A percentile compares a stretch with the other conserved stretches of the same genome.
These are phyloP conservation scores for Drosophila orosa DNA, from an alignment of 1,140 invertebrate species.

Conservation along the genomic window DNA sequence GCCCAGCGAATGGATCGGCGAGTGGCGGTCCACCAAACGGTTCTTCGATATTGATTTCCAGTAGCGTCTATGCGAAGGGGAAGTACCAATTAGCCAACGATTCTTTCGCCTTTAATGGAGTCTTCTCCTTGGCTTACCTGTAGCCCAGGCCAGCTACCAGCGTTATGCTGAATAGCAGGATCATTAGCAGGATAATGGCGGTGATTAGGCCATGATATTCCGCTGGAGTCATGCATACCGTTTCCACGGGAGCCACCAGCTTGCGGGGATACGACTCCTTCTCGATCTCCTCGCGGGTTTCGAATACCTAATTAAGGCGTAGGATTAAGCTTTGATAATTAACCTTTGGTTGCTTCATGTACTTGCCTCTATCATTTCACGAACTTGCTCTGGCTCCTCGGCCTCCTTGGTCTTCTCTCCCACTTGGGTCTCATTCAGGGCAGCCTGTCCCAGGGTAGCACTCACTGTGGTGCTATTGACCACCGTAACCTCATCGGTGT, in stretches of 20 bases:
- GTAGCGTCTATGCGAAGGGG: slow-evolving; percentile 85
- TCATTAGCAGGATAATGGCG: slow-evolving; percentile 88
- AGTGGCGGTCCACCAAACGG: slow-evolving; percentile 85
- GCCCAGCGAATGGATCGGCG: slow-evolving; percentile 79
- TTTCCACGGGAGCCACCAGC: slow-evolving; percentile 86
- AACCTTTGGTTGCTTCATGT: background rate
- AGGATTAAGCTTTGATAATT: slow-evolving; percentile 44
- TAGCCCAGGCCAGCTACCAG: slow-evolving; percentile 88
- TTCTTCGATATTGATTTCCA: slow-evolving; percentile 90
- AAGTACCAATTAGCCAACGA: background rate
- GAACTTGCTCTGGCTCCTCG: slow-evolving; percentile 89
- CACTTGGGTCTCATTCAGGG: slow-evolving; percentile 58
- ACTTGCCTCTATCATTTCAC: slow-evolving; percentile 93
- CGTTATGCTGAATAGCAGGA: slow-evolving; percentile 88
- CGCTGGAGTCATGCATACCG: slow-evolving; percentile 89
- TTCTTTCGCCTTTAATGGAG: background rate
- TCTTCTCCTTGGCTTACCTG: slow-evolving; percentile 84
- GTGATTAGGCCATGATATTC: slow-evolving; percentile 91
- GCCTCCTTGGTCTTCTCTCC: slow-evolving; percentile 62
- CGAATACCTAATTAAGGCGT: slow-evolving; percentile 85
- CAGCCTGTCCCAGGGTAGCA: slow-evolving; percentile 60
- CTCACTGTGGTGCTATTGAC: slow-evolving; percentile 76
- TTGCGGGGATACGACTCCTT: slow-evolving; percentile 86
- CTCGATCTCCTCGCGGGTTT: slow-evolving; percentile 89
- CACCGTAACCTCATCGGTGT: slow-evolving; percentile 61